Base-by-base conservation (phyloP, 2,797 vertebrate species). In the Chanos chanos region DNA sequence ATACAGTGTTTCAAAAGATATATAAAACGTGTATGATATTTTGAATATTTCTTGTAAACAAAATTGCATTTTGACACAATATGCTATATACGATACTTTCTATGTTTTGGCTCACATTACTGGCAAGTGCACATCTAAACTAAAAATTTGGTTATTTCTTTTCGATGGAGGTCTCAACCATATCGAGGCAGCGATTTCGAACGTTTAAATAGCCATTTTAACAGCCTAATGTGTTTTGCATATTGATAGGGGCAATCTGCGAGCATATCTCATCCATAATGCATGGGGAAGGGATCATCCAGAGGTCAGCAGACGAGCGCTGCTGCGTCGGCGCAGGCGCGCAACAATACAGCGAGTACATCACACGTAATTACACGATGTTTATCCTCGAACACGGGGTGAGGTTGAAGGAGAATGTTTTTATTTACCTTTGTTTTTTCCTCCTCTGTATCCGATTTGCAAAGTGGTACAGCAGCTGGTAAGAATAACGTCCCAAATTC, bases 211-310 rank as follows among this genome's bases (percentile, higher is more conserved):
- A 81, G 83, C 85, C 85, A 91, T 96, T 91, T 92, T 86, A 86
- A 81, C 77, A 82, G 83, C 83, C 84, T 91, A 91, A 93, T 92
- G 91, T 85, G 85, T 87, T 86, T 88, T 92, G 90, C 89, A 93
- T 93, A 89, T 91, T 93, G 92, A 94, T 89, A 85, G 88, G 89
- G 87, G 89, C 87, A 89, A 93, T 89, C 84, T 81, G 77, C 74
- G 85, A 86, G 88, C 88, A 91, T 83, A 87, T 84, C 87, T 94
- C 91, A 94, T 96, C 90, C 92, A 96, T 96, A 94, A 96, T 96
- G 90, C 90, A 95, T 85, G 82, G 86, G 84, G 55, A 66, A 72
- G 89, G 90, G 89, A 94, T 95, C 95, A 96, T 79, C 50, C 80
- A 72, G 87, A 92, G 95, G 94, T 98, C 95, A 98, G 87, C 91